Conservation (phyloP, 2,888 invertebrate species). For the Noctua fimbriata region DNA sequence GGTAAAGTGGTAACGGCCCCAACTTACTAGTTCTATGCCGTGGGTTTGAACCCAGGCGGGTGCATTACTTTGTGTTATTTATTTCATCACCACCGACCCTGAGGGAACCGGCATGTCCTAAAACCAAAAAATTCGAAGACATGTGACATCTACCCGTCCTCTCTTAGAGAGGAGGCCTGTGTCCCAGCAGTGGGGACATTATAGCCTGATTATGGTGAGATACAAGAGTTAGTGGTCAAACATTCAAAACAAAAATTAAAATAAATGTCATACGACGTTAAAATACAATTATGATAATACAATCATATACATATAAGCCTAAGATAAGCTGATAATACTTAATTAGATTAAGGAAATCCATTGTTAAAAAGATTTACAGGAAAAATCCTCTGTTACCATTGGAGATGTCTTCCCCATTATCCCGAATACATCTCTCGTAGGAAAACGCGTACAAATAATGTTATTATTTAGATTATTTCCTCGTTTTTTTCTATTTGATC, state of each 20-base stretch:
- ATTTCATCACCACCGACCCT: neutral
- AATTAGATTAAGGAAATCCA: constrained; percentile 19
- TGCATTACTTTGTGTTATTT: neutral
- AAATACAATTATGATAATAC: neutral
- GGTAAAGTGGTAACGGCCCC: neutral
- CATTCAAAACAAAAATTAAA: neutral
- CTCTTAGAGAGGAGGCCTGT: neutral
- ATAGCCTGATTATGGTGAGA: neutral
- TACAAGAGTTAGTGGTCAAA: neutral
- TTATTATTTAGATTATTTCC: constrained; percentile 25
- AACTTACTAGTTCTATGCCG: neutral
- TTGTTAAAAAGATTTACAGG: constrained; percentile 31
- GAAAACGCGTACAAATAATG: constrained; percentile 36
- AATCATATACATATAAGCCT: neutral
- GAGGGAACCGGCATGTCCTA: neutral
- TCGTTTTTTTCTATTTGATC: constrained; percentile 14
- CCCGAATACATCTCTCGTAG: constrained; percentile 5
- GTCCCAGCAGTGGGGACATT: neutral
- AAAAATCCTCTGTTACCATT: neutral
- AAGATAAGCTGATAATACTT: constrained; percentile 13
- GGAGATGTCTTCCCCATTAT: constrained; percentile 21
- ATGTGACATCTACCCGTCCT: neutral
- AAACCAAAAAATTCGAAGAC: neutral
- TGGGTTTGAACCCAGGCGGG: neutral
- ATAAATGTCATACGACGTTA: neutral